These are phyloP conservation scores for Sibirionetta formosa DNA, from an alignment of 2,797 vertebrate species.

Conservation along the genomic window DNA sequence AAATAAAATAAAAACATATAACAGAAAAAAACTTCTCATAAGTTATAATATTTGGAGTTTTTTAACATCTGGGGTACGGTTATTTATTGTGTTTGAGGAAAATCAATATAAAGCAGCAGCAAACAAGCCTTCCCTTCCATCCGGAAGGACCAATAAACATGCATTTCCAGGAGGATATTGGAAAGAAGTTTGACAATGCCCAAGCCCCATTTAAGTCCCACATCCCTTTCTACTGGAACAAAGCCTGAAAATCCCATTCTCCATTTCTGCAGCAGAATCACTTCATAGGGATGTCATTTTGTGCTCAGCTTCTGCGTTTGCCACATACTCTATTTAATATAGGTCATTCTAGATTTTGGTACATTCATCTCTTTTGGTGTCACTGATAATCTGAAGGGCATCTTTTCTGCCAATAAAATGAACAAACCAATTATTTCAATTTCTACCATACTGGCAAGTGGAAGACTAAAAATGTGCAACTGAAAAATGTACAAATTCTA, in stretches of 20 bases:
- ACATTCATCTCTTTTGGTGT: neutral
- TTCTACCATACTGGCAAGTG: neutral
- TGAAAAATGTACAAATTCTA: rapidly evolving
- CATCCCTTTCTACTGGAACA: rapidly evolving
- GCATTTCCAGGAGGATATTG: rapidly evolving
- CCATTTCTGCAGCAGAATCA: neutral
- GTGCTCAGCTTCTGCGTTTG: neutral
- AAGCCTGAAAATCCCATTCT: neutral
- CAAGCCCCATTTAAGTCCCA: neutral
- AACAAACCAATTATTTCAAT: neutral
- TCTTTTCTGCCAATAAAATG: neutral
- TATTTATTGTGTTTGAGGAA: neutral
- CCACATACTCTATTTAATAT: neutral
- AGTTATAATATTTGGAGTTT: neutral
- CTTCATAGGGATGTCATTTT: neutral
- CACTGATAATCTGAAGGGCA: neutral
- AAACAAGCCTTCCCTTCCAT: neutral
- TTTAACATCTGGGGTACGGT: neutral
- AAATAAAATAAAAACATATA: neutral
- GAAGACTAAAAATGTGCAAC: neutral
- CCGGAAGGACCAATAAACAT: neutral
- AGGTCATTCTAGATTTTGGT: neutral
- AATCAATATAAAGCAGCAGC: neutral
- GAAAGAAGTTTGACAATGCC: neutral
- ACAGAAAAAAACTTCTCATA: neutral